phyloP scores from a whole-genome alignment of 2,888 invertebrate species.

The Cyaniris semiargus region DNA sequence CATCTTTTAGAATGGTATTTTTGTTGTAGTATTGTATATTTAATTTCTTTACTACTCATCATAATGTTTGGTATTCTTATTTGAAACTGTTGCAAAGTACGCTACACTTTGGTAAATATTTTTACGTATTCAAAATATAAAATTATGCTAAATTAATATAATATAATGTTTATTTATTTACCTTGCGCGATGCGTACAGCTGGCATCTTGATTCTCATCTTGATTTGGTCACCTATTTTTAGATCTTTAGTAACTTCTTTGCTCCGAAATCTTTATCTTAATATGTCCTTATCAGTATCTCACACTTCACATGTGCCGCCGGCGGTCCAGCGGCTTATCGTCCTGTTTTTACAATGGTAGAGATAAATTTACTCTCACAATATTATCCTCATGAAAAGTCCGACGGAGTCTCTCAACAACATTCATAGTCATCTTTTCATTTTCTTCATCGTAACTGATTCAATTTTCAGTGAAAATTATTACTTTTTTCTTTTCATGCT shows the following conservation, averaged over 20 bases:
- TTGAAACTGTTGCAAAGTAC: not conserved
- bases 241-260: constrained; percentile 71
- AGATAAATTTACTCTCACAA: constrained; percentile 68
- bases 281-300: constrained; percentile 65
- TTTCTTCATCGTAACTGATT: constrained; percentile 55
- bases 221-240: constrained; percentile 83
- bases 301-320: constrained; percentile 77
- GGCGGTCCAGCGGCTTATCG: constrained; percentile 75
- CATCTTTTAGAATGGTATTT: not conserved
- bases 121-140: not conserved
- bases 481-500: constrained; percentile 79
- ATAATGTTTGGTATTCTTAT: not conserved
- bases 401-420: constrained; percentile 58
- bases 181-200: constrained; percentile 98
- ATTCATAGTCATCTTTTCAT: constrained; percentile 64
- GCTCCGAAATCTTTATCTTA: constrained; percentile 67
- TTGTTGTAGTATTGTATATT: not conserved
- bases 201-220: constrained; percentile 99
- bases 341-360: constrained; percentile 62
- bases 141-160: not conserved
- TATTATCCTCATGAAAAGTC: constrained; percentile 60
- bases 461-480: constrained; percentile 42
- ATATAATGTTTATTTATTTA: constrained; percentile 67
- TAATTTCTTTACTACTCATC: not conserved
- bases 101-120: not conserved